Percentiles rank a stretch among this genome's conserved stretches.
Conservation (phyloP, 2,113 vertebrate species). For the Electrona antarctica region DNA sequence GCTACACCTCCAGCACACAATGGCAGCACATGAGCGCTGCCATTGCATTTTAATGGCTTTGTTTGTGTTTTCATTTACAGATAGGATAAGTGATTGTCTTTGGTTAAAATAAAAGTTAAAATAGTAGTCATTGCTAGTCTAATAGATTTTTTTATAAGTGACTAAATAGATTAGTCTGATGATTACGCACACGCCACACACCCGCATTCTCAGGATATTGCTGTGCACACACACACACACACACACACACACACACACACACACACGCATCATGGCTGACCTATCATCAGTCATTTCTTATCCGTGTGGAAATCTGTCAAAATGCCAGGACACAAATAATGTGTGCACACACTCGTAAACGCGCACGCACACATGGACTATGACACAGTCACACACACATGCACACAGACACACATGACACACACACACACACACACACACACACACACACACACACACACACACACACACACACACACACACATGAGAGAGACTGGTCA, state of each 20-base stretch:
- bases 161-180: too few species aligned
- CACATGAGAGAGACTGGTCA: conserved; percentile 8
- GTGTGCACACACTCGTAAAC: background rate
- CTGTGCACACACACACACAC: background rate
- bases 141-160: too few species aligned
- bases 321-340: conserved; percentile 12
- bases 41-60: too few species aligned
- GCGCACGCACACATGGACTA: background rate
- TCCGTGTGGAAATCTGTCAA: conserved; percentile 36
- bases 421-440: conserved; percentile 7
- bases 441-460: background rate
- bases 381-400: background rate
- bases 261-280: conserved; percentile 3
- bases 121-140: too few species aligned
- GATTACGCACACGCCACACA: background rate
- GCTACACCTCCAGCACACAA: too few species aligned
- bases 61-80: background rate
- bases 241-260: conserved; percentile 1
- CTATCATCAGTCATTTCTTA: conserved; percentile 33
- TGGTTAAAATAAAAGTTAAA: too few species aligned
- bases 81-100: too few species aligned
- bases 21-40: too few species aligned
- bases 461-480: conserved; percentile 13
- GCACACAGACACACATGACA: background rate
- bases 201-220: background rate